These are phyloP conservation scores for Scomber japonicus DNA, from an alignment of 2,113 vertebrate genomes.

Conservation along the genomic window DNA sequence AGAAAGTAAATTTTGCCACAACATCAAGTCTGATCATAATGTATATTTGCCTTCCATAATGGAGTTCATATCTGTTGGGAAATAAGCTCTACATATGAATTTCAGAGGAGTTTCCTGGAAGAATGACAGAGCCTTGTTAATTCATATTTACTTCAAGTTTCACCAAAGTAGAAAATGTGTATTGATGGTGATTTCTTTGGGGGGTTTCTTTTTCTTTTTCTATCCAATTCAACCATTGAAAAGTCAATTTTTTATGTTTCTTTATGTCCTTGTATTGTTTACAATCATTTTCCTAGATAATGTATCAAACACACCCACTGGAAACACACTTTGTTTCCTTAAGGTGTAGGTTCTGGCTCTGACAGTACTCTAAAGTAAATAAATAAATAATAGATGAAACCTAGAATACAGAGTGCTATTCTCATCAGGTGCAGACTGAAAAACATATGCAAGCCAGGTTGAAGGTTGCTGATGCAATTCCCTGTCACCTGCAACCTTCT, in stretches of 20 bases:
- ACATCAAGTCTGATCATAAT: too few species aligned
- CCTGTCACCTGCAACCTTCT: neutral
- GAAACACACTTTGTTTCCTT: neutral
- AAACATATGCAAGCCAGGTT: neutral
- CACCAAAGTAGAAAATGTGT: neutral
- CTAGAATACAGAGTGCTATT: neutral
- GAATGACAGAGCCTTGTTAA: neutral
- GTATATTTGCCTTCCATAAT: too few species aligned
- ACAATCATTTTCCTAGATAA: neutral
- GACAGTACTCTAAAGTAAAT: neutral
- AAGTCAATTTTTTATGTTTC: neutral
- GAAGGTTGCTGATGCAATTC: neutral
- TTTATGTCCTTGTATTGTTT: conserved; percentile 1
- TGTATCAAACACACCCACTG: neutral
- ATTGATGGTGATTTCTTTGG: neutral
- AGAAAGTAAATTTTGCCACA: too few species aligned
- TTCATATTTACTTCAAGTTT: conserved; percentile 9
- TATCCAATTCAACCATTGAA: neutral
- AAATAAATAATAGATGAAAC: neutral
- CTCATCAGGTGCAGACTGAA: neutral
- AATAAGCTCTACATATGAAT: conserved; percentile 4
- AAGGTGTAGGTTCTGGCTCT: neutral
- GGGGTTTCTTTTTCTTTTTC: neutral
- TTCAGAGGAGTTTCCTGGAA: conserved; percentile 4
- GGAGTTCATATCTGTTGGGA: neutral